These are phyloP conservation scores for Todus mexicanus DNA, from an alignment of 2,797 vertebrate genomes.

Conservation along the genomic window DNA sequence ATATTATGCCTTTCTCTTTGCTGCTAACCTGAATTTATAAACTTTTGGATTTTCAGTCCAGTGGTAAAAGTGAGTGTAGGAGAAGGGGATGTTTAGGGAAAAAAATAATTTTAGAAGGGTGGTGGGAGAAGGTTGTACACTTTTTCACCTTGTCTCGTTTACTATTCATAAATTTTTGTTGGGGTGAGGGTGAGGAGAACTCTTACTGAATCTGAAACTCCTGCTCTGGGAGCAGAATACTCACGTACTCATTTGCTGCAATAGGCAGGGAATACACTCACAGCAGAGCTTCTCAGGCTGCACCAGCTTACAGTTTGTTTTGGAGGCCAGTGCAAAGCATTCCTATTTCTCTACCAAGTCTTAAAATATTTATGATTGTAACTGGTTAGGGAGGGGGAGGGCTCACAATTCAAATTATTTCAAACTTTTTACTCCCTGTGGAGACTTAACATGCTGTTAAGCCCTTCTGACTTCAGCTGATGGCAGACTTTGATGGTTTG, in stretches of 20 bases:
- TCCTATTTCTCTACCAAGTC: conserved; percentile 10
- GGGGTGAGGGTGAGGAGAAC: not conserved
- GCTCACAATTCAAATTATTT: conserved; percentile 51
- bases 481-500: not conserved
- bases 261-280: not conserved
- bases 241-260: not conserved
- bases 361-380: conserved; percentile 14
- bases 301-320: conserved; percentile 5
- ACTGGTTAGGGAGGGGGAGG: not conserved
- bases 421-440: not conserved
- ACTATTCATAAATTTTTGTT: not conserved
- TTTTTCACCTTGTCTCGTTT: not conserved
- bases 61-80: not conserved
- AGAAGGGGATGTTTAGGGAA: not conserved
- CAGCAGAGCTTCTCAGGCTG: conserved; percentile 2
- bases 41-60: not conserved
- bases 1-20: not conserved
- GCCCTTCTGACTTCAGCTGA: not conserved
- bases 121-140: not conserved
- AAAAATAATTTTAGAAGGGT: not conserved
- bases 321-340: not conserved
- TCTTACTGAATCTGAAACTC: not conserved
- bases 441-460: conserved; percentile 6
- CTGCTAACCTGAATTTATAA: not conserved
- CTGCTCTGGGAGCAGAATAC: not conserved